phyloP scores from a whole-genome alignment of 2,888 invertebrate species.

The Smittia sp. region DNA sequence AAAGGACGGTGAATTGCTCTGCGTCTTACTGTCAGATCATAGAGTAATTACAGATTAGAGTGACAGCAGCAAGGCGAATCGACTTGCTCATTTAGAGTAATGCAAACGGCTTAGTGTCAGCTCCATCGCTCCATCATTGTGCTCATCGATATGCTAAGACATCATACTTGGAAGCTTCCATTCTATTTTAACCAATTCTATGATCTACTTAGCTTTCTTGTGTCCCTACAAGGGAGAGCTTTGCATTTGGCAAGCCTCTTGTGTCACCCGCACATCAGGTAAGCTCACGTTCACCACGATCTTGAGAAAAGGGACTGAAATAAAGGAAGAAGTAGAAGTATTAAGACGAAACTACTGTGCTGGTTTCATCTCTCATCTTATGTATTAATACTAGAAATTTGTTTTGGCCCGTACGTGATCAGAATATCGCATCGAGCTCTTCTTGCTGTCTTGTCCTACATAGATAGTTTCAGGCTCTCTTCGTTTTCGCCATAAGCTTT shows the following conservation, averaged over 20 bases:
- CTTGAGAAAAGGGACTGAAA: not conserved
- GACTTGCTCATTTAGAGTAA: no score
- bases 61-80: not conserved
- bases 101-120: no score
- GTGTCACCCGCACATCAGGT: conserved; percentile 5
- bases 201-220: no score
- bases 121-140: no score
- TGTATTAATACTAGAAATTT: conserved; percentile 39
- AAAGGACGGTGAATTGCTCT: not conserved
- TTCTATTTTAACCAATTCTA: no score
- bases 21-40: not conserved
- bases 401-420: conserved; percentile 34
- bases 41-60: not conserved
- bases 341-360: conserved; percentile 27
- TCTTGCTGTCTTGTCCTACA: not conserved
- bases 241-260: not conserved
- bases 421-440: conserved; percentile 6
- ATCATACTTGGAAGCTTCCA: no score
- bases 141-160: no score
- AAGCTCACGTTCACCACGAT: conserved; percentile 17
- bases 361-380: conserved; percentile 41
- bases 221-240: not conserved
- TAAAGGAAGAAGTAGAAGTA: not conserved
- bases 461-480: conserved; percentile 8
- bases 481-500: conserved; percentile 3